phyloP scores from a whole-genome alignment of 2,797 vertebrate genomes.

The Enteromius trimaculatus region DNA sequence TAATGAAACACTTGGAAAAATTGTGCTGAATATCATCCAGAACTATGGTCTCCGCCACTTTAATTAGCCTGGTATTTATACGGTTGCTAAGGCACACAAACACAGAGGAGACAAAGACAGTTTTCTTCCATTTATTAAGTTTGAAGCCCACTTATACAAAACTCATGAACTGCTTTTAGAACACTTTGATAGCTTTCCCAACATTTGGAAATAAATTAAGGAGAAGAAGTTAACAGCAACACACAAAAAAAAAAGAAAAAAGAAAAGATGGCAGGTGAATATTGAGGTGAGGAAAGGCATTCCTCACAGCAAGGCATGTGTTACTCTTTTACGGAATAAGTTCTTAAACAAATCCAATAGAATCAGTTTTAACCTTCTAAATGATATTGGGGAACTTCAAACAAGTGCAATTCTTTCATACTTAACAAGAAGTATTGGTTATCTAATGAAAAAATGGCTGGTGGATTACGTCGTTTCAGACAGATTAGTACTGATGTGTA shows the following conservation, averaged over 20 bases:
- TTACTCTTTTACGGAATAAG: background rate
- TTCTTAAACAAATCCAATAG: constrained; percentile 3
- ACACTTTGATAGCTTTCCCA: constrained; percentile 68
- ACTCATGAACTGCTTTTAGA: constrained; percentile 80
- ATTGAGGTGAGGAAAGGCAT: constrained; percentile 25
- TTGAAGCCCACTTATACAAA: constrained; percentile 83
- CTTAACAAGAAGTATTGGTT: no score
- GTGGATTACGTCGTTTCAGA: constrained; percentile 10
- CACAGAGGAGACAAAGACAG: constrained; percentile 29
- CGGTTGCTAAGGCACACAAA: constrained; percentile 24
- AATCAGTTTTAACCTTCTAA: background rate
- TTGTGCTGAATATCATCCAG: constrained; percentile 1
- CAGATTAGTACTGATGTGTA: constrained; percentile 34
- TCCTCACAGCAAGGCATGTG: constrained; percentile 29
- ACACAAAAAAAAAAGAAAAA: constrained; percentile 40
- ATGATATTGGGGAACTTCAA: constrained; percentile 21
- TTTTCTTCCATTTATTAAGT: constrained; percentile 81
- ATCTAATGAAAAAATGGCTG: constrained; percentile 37
- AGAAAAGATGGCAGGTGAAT: constrained; percentile 26
- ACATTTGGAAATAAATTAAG: constrained; percentile 76
- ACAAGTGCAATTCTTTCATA: constrained; percentile 13
- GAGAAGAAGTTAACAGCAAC: constrained; percentile 70
- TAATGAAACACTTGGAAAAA: constrained; percentile 18
- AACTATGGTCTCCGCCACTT: background rate
- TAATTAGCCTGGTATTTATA: constrained; percentile 27